Base-by-base conservation (phyloP, 1,140 invertebrate species). In the Drosophila dunni region DNA sequence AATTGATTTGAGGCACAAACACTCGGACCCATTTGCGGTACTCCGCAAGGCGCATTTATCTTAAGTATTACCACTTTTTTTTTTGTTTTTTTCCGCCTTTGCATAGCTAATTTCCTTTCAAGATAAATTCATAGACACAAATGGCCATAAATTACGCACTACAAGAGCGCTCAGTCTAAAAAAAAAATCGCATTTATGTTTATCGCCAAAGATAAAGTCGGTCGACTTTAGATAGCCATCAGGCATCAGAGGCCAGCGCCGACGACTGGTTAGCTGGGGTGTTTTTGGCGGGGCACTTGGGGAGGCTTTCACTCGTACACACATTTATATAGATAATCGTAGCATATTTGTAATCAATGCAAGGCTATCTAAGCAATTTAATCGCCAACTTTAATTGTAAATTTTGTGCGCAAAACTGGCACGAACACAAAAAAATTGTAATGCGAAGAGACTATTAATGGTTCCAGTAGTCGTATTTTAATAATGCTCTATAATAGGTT, bases 301-400 rank as follows among this genome's bases (percentile, higher is more conserved):
- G 57, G 15, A 42, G 51, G 75, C 82, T 85, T 86, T 86, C 83
- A 86, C 83, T 79, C 78, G 67, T 78, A 78, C 6, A 29, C 6
- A 29, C 3, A 29, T 29, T 0, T 29, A 29, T 29, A 29, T 29
- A 75, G 62, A 67, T 75, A 69, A 70, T 71, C 54, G 63, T 48
- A 38, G 81, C 78, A 75, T 82, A 82, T 81, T 81, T 75, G 68
- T 64, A 77, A 81, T 80, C 78, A 38, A 50, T 46, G 81, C 81
- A 77, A 78, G 74, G 81, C 81, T 88, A 86, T 82, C 82, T 65
- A 72, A 67, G 64, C 82, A 77, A 79, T 86, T 88, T 74, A 79
- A 86, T 82, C 83, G 76, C 80, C 77, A 79, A 83, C 79, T 80
- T 88, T 89, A 89, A 88, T 88, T 88, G 84, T 88, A 89, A 74